Base-by-base conservation (phyloP, 2,888 invertebrate genomes). In the Polydrusus tereticollis region DNA sequence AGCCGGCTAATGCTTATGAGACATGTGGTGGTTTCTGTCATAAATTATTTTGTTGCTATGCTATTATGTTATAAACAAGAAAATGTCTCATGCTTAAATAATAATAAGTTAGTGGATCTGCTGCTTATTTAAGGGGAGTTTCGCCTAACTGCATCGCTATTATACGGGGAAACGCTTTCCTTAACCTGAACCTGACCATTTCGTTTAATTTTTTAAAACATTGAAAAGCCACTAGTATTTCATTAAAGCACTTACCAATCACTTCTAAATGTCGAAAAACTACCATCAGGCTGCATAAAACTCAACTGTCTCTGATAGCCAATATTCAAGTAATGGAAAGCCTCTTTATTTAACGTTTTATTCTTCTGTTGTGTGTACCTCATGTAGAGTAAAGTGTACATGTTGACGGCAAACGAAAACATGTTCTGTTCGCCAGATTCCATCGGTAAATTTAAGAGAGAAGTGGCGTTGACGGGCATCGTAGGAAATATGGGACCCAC, bases 391-490 rank as follows among this genome's bases (percentile, higher is more conserved):
- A 95, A 92, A 0, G 96, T 94, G 86, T 96, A 95, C 85, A 98
- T 90, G 86, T 97, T 98, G 14, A 94, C 95, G 0, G 98, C 98
- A 86, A 99, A 97, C 77, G 97, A 97, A 87, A 97, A 99, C 89
- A 98, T 94, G 83, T 95, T 97, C 85, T 97, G 97, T 84, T 99
- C 98, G 0, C 94, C 97, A 0, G 93, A 93, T 82, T 96, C 95
- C 95, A 95, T 95, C 0, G 96, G 96, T 77, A 96, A 81, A 79
- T 92, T 86, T 1, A 96, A 86, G 64, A 96, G 83, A 16, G 94
- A 94, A 7, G 94, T 92, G 0, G 96, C 94, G 80, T 96, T 96
- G 6, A 96, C 92, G 0, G 96, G 96, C 94, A 96, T 95, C 0
- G 95, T 94, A 0, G 96, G 95, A 83, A 96, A 97, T 72, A 96